phyloP scores from a whole-genome alignment of 2,888 invertebrate genomes.

The Eristalinus sepulchralis region DNA sequence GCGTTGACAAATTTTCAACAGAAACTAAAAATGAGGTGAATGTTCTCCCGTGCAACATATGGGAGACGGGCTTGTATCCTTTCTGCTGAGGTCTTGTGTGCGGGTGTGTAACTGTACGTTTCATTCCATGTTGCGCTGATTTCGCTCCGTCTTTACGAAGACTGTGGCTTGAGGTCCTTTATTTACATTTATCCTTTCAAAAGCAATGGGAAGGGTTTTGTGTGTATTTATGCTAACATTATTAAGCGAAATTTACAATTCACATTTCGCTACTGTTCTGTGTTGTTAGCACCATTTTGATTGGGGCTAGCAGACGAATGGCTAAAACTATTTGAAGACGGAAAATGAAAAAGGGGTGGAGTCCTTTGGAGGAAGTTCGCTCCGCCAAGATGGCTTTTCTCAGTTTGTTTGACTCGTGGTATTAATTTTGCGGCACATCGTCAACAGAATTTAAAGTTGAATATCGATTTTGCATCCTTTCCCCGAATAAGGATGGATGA shows the following conservation, averaged over 20 bases:
- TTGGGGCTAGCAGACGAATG: neutral
- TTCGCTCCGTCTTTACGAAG: slow-evolving; percentile 4
- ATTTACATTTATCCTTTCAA: slow-evolving; percentile 32
- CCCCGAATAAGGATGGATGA: too few relatives aligned
- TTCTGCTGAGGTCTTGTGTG: neutral
- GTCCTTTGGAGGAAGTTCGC: too few relatives aligned
- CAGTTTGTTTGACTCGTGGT: too few relatives aligned
- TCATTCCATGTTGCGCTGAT: slow-evolving; percentile 19
- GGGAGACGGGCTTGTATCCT: slow-evolving; percentile 5
- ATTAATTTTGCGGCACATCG: too few relatives aligned
- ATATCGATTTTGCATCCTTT: too few relatives aligned
- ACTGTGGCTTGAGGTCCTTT: slow-evolving; percentile 9
- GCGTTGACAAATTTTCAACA: slow-evolving; percentile 55
- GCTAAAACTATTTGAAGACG: neutral
- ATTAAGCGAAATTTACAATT: slow-evolving; percentile 60
- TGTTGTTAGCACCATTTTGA: slow-evolving; percentile 2
- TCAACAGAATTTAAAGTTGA: too few relatives aligned
- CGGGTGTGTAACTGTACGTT: neutral
- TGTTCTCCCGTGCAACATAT: slow-evolving; percentile 31
- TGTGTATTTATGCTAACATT: slow-evolving; percentile 51
- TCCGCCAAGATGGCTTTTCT: too few relatives aligned
- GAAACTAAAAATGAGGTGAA: neutral
- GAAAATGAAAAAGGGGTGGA: neutral
- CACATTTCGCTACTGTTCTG: slow-evolving; percentile 27
- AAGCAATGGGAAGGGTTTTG: neutral